Conservation (phyloP, 1,140 invertebrate genomes). For the Heliconius nattereri region DNA sequence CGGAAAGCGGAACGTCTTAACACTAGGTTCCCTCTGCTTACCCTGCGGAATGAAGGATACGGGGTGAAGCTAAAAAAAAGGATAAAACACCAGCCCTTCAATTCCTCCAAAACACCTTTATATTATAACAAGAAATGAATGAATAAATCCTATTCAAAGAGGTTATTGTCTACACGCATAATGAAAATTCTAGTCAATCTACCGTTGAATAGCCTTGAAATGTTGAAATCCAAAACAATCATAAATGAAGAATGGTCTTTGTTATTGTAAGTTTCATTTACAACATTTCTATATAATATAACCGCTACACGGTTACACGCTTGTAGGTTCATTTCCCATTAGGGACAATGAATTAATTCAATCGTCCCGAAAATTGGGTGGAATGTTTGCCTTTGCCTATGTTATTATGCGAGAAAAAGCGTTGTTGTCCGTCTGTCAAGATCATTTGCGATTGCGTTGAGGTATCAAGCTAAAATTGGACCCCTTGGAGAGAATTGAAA, state of each 20-base stretch:
- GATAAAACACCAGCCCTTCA: background rate
- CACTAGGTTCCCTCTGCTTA: no score
- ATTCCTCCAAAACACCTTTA: background rate
- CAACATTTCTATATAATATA: background rate
- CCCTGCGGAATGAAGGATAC: no score
- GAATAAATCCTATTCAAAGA: background rate
- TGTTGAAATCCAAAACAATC: constrained; percentile 17
- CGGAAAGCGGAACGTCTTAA: no score
- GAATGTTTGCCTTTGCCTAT: background rate
- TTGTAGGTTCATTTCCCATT: no score
- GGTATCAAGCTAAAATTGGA: no score
- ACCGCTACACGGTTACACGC: no score
- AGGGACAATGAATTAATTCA: background rate
- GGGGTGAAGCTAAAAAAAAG: no score
- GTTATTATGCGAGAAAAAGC: no score
- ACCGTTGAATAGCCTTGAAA: constrained; percentile 20
- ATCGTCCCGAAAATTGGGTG: background rate
- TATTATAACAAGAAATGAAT: background rate
- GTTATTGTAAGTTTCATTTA: background rate
- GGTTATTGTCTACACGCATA: constrained; percentile 23
- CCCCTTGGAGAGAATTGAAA: no score
- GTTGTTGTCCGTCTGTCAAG: no score
- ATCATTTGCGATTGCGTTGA: no score
- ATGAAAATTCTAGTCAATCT: constrained; percentile 8
- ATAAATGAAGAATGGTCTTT: background rate